Evolutionary conservation across 2,888 invertebrate species (phyloP).

Genomic region (Euclidia mi): DNA sequence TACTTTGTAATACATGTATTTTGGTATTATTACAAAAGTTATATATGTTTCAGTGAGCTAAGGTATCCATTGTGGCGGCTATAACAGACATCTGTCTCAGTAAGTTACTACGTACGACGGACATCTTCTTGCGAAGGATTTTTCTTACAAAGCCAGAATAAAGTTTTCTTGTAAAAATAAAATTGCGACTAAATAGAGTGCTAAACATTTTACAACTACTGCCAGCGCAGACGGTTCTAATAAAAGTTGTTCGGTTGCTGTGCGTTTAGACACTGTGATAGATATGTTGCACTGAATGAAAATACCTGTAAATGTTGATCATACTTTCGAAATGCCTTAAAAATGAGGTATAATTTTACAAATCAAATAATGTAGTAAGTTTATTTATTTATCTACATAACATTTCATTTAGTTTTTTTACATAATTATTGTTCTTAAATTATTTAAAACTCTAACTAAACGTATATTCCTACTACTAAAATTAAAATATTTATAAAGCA

Average conservation of each 20-base stretch:
- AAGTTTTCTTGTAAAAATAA: slow-evolving; percentile 15
- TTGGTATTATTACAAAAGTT: slow-evolving; percentile 1
- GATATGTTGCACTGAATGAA: too few relatives aligned
- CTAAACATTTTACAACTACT: slow-evolving; percentile 13
- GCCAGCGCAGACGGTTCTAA: neutral
- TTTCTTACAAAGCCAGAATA: slow-evolving; percentile 12
- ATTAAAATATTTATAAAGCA: too few relatives aligned
- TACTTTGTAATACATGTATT: neutral
- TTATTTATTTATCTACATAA: too few relatives aligned
- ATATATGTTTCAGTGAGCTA: neutral
- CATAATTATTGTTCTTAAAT: too few relatives aligned
- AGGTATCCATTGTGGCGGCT: slow-evolving; percentile 8
- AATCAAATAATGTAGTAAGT: too few relatives aligned
- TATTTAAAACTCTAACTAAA: too few relatives aligned
- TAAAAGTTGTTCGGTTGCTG: neutral
- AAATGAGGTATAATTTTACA: too few relatives aligned
- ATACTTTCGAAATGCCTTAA: too few relatives aligned
- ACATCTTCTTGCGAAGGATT: slow-evolving; percentile 7
- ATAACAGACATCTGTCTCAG: slow-evolving; percentile 17
- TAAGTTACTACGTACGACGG: slow-evolving; percentile 1
- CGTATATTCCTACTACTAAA: too few relatives aligned
- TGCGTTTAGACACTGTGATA: neutral
- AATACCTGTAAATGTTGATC: too few relatives aligned
- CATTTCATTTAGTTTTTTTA: too few relatives aligned
- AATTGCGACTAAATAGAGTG: slow-evolving; percentile 11